Evolutionary conservation across 2,888 invertebrate genomes (phyloP), one percentile per base, ranked within the genome.

Genomic region (Erebia palarica): DNA sequence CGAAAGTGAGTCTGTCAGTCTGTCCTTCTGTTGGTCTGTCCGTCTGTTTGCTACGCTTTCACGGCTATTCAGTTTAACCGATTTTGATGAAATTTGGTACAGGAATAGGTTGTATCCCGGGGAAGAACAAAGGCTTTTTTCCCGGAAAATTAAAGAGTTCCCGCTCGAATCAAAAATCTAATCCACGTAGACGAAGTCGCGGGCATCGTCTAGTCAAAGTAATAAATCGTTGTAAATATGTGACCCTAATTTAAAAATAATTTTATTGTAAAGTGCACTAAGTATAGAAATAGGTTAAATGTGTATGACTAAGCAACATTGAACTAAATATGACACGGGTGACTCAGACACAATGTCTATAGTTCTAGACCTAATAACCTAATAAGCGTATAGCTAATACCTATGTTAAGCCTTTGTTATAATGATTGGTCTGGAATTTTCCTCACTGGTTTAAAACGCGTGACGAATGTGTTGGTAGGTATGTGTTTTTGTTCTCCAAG

Each of bases 281-380:
- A 16, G 59, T 1, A 71, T 7, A 36, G 36, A 36, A 59, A 66
- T 65, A 36, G 69, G 58, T 65, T 21, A 63, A 16, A 14, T 8
- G 27, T 1, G 57, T n/a, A 11, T 73, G 68, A 73, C 21, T 70
- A 49, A 72, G 69, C 64, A 64, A 27, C 72, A 72, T 72, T 72
- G 69, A 72, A 72, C 69, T 67, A n/a, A 63, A 61, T 66, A 13
- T 16, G 59, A 60, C 65, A 70, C 66, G 5, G 18, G 47, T 70
- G 70, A 70, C 47, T 70, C 70, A 42, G 44, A 44, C 59, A 36
- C 59, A 44, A 16, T 42, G 63, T 63, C 63, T 49, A 14, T 51
- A 47, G 14, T 64, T 64, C 49, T 49, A 64, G 49, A 64, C 63
- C 63, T 51, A 64, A 64, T 70, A 55, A 70, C 70, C 70, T 66